Evolutionary conservation across 2,113 vertebrate genomes (phyloP).

Genomic region (Sula dactylatra): DNA sequence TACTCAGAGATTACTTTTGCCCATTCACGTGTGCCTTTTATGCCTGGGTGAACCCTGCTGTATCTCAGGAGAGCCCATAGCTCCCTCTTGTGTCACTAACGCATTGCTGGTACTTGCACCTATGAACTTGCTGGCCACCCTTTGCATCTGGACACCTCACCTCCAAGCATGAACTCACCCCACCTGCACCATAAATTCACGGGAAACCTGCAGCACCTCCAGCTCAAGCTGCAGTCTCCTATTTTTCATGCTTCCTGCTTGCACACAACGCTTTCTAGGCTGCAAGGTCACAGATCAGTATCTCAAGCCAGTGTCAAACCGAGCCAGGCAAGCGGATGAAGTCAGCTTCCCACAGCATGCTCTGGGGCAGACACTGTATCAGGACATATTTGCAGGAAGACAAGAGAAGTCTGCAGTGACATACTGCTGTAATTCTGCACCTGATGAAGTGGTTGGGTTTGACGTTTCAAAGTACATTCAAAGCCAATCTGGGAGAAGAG

Average conservation of each 20-base stretch:
- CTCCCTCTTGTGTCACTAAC: constrained; percentile 44
- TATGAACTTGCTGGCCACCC: not conserved
- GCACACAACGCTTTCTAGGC: not conserved
- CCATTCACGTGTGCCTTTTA: not conserved
- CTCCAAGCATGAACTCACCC: not conserved
- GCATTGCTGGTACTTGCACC: not conserved
- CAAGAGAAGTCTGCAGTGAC: not conserved
- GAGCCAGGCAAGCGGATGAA: fast-evolving
- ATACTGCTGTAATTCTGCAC: not conserved
- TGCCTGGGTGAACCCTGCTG: not conserved
- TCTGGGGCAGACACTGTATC: not conserved
- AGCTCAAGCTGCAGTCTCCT: not conserved
- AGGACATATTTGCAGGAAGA: not conserved
- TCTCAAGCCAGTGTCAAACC: not conserved
- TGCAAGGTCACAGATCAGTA: not conserved
- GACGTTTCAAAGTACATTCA: not conserved
- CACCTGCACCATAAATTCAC: not conserved
- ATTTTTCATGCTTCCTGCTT: not conserved
- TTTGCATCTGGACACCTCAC: not conserved
- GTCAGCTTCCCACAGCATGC: not conserved
- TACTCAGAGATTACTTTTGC: not conserved
- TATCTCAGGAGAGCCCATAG: not conserved
- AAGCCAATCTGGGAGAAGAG: not conserved
- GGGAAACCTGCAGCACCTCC: not conserved
- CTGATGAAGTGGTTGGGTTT: not conserved